Evolutionary conservation across 2,797 vertebrate genomes (phyloP).

Genomic region (Amblyopsis hoosieri): DNA sequence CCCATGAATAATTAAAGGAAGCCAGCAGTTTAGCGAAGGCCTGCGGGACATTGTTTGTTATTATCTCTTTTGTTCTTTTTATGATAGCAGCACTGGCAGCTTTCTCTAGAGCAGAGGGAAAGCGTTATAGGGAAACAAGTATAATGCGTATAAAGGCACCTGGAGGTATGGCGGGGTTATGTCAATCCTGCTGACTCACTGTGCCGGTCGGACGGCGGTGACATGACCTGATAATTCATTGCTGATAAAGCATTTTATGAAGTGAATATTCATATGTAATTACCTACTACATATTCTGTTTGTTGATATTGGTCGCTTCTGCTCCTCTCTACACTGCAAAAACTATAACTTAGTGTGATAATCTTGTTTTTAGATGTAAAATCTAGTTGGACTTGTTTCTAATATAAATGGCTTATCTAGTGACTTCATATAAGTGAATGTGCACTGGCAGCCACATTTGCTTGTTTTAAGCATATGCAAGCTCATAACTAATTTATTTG

Average conservation of each 20-base stretch:
- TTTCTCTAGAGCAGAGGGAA: slow-evolving; percentile 22
- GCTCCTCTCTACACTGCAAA: not conserved
- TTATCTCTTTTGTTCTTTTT: slow-evolving; percentile 51
- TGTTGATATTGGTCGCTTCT: not conserved
- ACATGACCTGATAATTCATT: not conserved
- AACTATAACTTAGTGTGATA: too few relatives aligned
- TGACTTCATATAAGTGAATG: too few relatives aligned
- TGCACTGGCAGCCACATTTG: too few relatives aligned
- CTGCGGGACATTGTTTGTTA: slow-evolving; percentile 60
- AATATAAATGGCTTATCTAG: too few relatives aligned
- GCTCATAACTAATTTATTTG: too few relatives aligned
- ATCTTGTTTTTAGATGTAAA: too few relatives aligned
- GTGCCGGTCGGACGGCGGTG: slow-evolving; percentile 11
- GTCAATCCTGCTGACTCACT: slow-evolving; percentile 33
- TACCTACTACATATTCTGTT: too few relatives aligned
- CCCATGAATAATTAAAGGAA: slow-evolving; percentile 65
- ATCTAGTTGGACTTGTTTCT: too few relatives aligned
- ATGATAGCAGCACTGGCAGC: slow-evolving; percentile 40
- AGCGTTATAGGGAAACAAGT: slow-evolving; percentile 46
- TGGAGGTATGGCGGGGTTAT: too few relatives aligned
- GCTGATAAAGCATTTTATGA: not conserved
- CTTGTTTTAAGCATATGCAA: too few relatives aligned
- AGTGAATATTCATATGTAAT: too few relatives aligned
- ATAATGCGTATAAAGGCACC: too few relatives aligned
- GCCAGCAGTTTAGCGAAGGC: slow-evolving; percentile 48